Base-by-base conservation (phyloP, 2,888 invertebrate species). In the Phorcus lineatus region DNA sequence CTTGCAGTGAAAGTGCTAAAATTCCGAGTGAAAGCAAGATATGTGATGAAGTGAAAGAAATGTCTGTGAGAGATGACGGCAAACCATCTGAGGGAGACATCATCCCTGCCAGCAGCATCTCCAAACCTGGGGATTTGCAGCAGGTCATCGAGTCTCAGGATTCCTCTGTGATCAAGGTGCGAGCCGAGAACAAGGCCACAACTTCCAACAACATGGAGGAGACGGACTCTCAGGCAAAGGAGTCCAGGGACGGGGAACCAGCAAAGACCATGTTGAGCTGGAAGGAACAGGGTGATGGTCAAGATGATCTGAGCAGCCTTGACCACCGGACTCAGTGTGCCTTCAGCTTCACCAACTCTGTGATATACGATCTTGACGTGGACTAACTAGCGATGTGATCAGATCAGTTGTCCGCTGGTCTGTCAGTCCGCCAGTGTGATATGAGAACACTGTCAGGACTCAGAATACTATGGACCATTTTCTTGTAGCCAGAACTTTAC, bases 351-450 rank as follows among this genome's bases (percentile, higher is more conserved):
- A 86, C 87, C 40, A 92, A 92, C 84, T 86, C 84, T 78, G 85
- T 92, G 17, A 91, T 92, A 85, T 91, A 86, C 89, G 92, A 92
- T 81, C 87, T 92, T 36, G 92, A 92, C 86, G 83, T 88, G 62
- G 90, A 90, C 76, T 90, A 85, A 85, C 47, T 47, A 47, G 36
- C 47, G 3, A 66, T 83, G 47, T 47, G 4, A 11, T 11, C 47
- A 47, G 47, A 1, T 13, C 1, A 47, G 47, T 11, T 47, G 47
- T 13, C 13, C 13, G 47, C 11, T 13, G 13, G 47, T 47, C 47
- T 1, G 47, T 47, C 13, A 13, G 47, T 6, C 47, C 47, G 13
- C 47, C 47, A 47, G 47, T 47, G 47, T 47, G 47, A 47, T 47
- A 47, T 47, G 47, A 47, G 36, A 36, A 36, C 36, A 36, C 36